Conservation (phyloP, 2,113 vertebrate species). For the Lepus americanus region DNA sequence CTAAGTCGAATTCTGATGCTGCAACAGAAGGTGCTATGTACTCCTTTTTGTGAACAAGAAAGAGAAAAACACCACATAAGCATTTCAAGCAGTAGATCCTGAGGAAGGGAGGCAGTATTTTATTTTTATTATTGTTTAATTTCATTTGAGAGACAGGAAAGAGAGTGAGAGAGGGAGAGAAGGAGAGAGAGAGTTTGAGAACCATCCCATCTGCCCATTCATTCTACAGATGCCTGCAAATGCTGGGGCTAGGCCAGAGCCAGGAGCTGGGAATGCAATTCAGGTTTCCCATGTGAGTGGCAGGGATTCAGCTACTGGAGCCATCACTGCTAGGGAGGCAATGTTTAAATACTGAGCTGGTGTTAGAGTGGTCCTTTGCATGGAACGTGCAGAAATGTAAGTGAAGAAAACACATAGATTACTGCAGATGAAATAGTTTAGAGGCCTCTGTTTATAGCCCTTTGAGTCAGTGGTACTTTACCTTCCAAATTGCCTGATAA, state of each 20-base stretch:
- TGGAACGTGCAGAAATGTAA: not conserved
- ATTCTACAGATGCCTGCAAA: too few species aligned
- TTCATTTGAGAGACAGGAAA: too few species aligned
- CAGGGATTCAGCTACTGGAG: too few species aligned
- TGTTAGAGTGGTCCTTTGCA: not conserved
- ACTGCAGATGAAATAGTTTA: slow-evolving; percentile 11
- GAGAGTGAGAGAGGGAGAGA: too few species aligned
- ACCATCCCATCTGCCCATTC: too few species aligned
- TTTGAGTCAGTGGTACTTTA: slow-evolving; percentile 30
- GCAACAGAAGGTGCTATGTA: not conserved
- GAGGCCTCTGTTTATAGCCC: not conserved
- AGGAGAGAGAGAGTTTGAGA: too few species aligned
- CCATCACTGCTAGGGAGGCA: not conserved
- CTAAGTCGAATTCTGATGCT: slow-evolving; percentile 7
- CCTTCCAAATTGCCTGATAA: slow-evolving; percentile 53
- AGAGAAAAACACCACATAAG: not conserved
- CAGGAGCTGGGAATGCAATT: too few species aligned
- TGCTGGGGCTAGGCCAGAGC: too few species aligned
- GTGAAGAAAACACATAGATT: not conserved
- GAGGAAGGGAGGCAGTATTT: slow-evolving; percentile 8
- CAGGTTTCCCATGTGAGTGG: too few species aligned
- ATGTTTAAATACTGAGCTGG: slow-evolving; percentile 37
- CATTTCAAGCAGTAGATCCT: slow-evolving; percentile 10
- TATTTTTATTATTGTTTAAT: too few species aligned
- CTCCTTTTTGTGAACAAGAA: not conserved